These are phyloP conservation scores for Silurus aristotelis DNA, from an alignment of 2,797 vertebrate genomes.

Conservation along the genomic window DNA sequence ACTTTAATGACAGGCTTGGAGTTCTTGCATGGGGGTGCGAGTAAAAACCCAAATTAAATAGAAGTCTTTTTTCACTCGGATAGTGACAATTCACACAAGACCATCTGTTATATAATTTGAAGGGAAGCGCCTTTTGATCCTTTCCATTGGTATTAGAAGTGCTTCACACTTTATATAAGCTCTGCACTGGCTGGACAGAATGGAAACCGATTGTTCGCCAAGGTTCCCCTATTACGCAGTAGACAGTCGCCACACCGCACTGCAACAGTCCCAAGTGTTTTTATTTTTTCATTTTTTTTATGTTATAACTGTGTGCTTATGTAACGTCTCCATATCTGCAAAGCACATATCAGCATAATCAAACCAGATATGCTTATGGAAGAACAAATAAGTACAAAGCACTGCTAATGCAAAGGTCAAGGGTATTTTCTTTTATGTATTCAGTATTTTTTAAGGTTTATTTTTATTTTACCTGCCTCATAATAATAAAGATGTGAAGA, in stretches of 20 bases:
- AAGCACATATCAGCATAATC: not conserved
- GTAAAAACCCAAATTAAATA: constrained; percentile 36
- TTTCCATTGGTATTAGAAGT: constrained; percentile 26
- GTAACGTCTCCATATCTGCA: not conserved
- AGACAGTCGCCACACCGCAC: constrained; percentile 3
- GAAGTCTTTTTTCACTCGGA: constrained; percentile 31
- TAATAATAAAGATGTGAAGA: not conserved
- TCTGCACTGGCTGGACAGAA: constrained; percentile 27
- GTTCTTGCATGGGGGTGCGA: constrained; percentile 29
- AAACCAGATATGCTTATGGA: constrained; percentile 5
- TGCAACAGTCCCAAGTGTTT: not conserved
- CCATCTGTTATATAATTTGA: constrained; percentile 17
- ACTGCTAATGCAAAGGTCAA: not conserved
- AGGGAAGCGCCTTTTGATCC: constrained; percentile 8
- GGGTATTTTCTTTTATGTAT: not conserved
- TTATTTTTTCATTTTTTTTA: not conserved
- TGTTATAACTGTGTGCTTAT: constrained; percentile 3
- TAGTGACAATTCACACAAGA: constrained; percentile 12
- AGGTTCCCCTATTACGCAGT: constrained; percentile 22
- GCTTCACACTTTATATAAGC: constrained; percentile 29
- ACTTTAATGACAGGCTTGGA: constrained; percentile 38
- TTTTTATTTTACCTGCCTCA: not conserved
- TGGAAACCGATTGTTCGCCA: constrained; percentile 33
- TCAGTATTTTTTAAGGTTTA: not conserved
- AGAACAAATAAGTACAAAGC: constrained; percentile 17